Evolutionary conservation across 2,888 invertebrate genomes (phyloP).

Genomic region (Eupithecia centaureata): DNA sequence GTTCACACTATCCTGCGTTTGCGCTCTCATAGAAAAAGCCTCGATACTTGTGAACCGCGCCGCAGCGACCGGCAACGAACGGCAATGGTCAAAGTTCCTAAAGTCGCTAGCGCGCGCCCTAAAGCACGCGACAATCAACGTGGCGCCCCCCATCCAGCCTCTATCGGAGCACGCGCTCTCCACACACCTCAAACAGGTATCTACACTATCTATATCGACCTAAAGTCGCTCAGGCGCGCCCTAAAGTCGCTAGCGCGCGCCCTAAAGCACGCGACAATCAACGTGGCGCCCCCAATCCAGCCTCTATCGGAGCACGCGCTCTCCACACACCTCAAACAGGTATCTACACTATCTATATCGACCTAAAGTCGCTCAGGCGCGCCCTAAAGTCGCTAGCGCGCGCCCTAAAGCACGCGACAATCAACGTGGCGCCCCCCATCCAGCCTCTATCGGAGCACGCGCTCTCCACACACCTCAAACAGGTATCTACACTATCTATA

Average conservation of each 20-base stretch:
- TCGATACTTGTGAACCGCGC: conserved; percentile 65
- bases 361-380: no score
- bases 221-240: no score
- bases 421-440: conserved; percentile 63
- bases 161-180: conserved; percentile 58
- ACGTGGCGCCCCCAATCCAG: conserved; percentile 62
- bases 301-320: conserved; percentile 59
- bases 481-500: conserved; percentile 1
- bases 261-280: conserved; percentile 63
- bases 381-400: conserved; percentile 79
- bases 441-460: conserved; percentile 57
- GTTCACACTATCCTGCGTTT: conserved; percentile 73
- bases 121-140: conserved; percentile 62
- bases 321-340: conserved; percentile 58
- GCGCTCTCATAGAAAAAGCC: conserved; percentile 70
- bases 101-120: conserved; percentile 77
- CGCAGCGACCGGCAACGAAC: conserved; percentile 72
- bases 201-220: neutral
- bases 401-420: conserved; percentile 66
- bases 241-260: conserved; percentile 79
- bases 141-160: conserved; percentile 62
- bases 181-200: conserved; percentile 57
- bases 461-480: conserved; percentile 61
- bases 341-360: neutral
- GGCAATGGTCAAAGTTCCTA: conserved; percentile 83